Base-by-base conservation (phyloP, 2,888 invertebrate species). In the Steinernema carpocapsae region DNA sequence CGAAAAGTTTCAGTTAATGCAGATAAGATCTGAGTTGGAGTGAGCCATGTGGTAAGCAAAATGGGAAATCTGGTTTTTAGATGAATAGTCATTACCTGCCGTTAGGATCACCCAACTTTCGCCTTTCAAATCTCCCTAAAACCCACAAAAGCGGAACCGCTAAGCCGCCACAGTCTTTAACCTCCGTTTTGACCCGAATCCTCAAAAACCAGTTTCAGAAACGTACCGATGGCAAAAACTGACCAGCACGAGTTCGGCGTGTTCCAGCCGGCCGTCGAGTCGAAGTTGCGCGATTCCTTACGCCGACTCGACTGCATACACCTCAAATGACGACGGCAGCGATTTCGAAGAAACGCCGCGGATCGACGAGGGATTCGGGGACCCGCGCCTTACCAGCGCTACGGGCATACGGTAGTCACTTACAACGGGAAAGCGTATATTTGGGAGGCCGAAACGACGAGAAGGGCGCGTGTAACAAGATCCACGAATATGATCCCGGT, bases 401-500 rank as follows among this genome's bases (percentile, higher is more conserved):
- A 95, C 89, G 95, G 95, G 0, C 95, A 96, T 88, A 93, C 95
- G n/a, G 93, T 93, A 70, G 93, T 94, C 1, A 92, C 92, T 0
- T 92, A 93, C 88, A 91, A 91, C 48, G 91, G 92, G 64, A 92
- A 81, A 73, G 92, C 93, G 17, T 94, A 93, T 86, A 91, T 96
- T 84, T 96, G 94, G 94, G 96, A 71, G 95, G 95, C 1, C 91
- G 95, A 78, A 95, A 95, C 88, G 94, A 95, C 88, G 87, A 87
- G 71, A 91, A 91, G 81, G 91, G 91, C 42, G 92, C 94, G 6
- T 94, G 94, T 88, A 92, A 93, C 84, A 70, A 43, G 29, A 90
- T 96, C 0, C 94, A 92, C 86, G 92, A 93, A 85, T 95, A 93
- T 87, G 92, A 95, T 88, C 92, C 93, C 12, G 88, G 91, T 91